Evolutionary conservation across 2,113 vertebrate species (phyloP).

Genomic region (Scomber scombrus): DNA sequence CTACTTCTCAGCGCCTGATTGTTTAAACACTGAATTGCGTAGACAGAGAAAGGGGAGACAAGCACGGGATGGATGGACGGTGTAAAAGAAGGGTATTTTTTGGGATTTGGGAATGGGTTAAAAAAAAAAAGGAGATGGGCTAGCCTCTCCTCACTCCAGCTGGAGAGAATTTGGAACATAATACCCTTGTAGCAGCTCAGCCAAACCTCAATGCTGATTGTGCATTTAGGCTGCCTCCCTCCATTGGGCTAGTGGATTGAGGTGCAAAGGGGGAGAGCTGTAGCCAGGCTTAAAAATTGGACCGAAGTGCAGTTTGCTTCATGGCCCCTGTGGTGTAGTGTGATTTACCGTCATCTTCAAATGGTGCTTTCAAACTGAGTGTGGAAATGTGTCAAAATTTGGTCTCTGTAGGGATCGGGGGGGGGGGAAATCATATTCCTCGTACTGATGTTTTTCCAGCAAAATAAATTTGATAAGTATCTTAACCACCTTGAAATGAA

Average conservation of each 20-base stretch:
- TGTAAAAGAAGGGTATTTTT: constrained; percentile 44
- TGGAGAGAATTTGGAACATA: constrained; percentile 83
- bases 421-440: constrained; percentile 36
- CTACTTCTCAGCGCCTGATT: constrained; percentile 64
- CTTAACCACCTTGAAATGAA: constrained; percentile 78
- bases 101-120: constrained; percentile 55
- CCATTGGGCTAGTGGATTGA: constrained; percentile 65
- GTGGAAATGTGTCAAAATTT: constrained; percentile 82
- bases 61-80: constrained; percentile 51
- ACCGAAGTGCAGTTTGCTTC: constrained; percentile 74
- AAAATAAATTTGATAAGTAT: constrained; percentile 71
- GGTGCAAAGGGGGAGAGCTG: constrained; percentile 42
- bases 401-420: constrained; percentile 62
- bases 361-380: constrained; percentile 81
- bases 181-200: constrained; percentile 74
- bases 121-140: constrained; percentile 54
- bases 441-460: constrained; percentile 54
- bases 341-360: constrained; percentile 78
- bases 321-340: constrained; percentile 69
- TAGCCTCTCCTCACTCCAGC: constrained; percentile 71
- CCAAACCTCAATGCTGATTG: constrained; percentile 79
- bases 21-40: constrained; percentile 71
- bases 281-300: constrained; percentile 70
- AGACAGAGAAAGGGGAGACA: constrained; percentile 29
- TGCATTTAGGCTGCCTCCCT: constrained; percentile 71